A percentile compares a stretch with the other conserved stretches of the same genome.
Conservation (phyloP, 2,797 vertebrate genomes). For the Synaphobranchus kaupii region DNA sequence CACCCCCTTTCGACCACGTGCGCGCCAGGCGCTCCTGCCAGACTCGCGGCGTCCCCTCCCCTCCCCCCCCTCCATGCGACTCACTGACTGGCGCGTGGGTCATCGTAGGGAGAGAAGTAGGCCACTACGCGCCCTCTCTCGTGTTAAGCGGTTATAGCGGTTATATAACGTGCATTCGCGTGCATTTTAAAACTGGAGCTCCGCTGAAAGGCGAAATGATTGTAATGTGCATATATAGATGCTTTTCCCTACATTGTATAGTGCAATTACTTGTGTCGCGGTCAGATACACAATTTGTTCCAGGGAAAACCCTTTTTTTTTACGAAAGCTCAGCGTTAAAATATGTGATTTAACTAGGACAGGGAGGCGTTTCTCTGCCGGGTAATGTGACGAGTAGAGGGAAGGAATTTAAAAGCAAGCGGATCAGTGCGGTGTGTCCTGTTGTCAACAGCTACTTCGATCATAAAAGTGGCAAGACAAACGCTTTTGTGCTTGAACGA, state of each 20-base stretch:
- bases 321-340: neutral
- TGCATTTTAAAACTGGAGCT: slow-evolving; percentile 54
- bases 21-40: slow-evolving; percentile 56
- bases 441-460: neutral
- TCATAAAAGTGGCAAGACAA: neutral
- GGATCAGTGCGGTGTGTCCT: neutral
- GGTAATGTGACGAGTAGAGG: neutral
- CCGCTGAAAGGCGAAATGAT: neutral
- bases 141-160: slow-evolving; percentile 65
- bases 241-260: neutral
- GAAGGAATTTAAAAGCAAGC: neutral
- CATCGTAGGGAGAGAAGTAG: slow-evolving; percentile 61
- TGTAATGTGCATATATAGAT: neutral
- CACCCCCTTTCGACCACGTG: slow-evolving; percentile 75
- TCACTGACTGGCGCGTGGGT: slow-evolving; percentile 63
- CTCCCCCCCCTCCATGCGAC: slow-evolving; percentile 48
- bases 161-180: slow-evolving; percentile 69
- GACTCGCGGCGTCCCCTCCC: neutral
- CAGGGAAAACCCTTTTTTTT: neutral
- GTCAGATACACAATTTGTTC: neutral
- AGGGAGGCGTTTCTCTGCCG: neutral
- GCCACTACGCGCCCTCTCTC: slow-evolving; percentile 52
- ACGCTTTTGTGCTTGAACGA: neutral
- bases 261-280: neutral
- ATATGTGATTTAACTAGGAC: slow-evolving; percentile 6